A percentile compares a stretch with the other conserved stretches of the same genome.
These are phyloP conservation scores for Zosterops borbonicus DNA, from an alignment of 2,113 vertebrate genomes.

Conservation along the genomic window DNA sequence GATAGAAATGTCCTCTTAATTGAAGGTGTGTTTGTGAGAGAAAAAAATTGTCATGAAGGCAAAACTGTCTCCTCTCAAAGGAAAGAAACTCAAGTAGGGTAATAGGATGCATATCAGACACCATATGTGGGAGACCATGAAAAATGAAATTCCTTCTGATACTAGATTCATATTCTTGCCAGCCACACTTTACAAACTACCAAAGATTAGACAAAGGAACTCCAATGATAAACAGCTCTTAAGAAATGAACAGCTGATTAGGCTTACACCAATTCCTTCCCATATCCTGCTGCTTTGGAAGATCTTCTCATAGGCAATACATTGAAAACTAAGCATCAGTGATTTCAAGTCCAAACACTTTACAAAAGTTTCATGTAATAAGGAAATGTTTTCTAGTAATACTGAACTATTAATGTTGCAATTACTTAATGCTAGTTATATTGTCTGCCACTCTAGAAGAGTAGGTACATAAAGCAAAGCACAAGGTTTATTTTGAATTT, in stretches of 20 bases:
- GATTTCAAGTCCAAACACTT: not conserved
- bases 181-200: not conserved
- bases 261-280: not conserved
- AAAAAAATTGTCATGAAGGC: not conserved
- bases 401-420: fast-evolving
- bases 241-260: not conserved
- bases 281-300: not conserved
- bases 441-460: not conserved
- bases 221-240: not conserved
- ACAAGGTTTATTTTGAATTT: not conserved
- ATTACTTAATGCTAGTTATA: not conserved
- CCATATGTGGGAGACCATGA: not conserved
- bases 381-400: not conserved
- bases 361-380: not conserved
- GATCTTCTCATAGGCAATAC: not conserved
- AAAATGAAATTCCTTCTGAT: not conserved
- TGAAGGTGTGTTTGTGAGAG: not conserved
- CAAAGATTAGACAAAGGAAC: not conserved
- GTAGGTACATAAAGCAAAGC: not conserved
- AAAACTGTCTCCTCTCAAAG: not conserved
- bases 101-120: not conserved
- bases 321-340: not conserved
- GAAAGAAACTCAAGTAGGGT: not conserved
- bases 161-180: not conserved
- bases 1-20: not conserved